Conservation (phyloP, 2,797 vertebrate genomes). For the Trichosurus vulpecula region DNA sequence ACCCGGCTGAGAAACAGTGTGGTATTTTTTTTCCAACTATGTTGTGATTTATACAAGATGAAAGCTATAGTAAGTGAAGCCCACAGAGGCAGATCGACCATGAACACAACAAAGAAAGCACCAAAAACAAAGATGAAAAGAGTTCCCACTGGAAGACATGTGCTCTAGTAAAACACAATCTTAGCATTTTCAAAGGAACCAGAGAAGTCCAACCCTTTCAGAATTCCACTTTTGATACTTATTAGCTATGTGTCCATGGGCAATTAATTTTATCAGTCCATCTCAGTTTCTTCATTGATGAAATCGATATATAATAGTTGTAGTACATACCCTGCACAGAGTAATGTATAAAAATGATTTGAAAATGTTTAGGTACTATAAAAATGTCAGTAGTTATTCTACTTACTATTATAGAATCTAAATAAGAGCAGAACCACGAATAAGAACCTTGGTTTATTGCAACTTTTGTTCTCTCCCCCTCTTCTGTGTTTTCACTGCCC, state of each 20-base stretch:
- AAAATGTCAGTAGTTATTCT: neutral
- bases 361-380: neutral
- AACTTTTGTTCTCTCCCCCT: neutral
- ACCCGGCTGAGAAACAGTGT: constrained; percentile 38
- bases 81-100: neutral
- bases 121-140: constrained; percentile 37
- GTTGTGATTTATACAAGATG: constrained; percentile 59
- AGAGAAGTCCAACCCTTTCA: neutral
- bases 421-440: neutral
- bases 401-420: neutral
- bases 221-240: neutral
- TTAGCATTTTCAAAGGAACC: neutral
- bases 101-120: neutral
- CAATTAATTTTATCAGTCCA: neutral
- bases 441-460: neutral
- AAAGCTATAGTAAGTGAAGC: constrained; percentile 48
- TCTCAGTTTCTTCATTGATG: constrained; percentile 26
- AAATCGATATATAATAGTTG: neutral
- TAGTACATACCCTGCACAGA: too few relatives aligned
- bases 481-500: too few relatives aligned
- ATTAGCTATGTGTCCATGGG: neutral
- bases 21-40: neutral
- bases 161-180: constrained; percentile 1
- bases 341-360: neutral
- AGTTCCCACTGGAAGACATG: neutral